Conservation (phyloP, 2,888 invertebrate genomes). For the Liopterus haemorrhoidalis region DNA sequence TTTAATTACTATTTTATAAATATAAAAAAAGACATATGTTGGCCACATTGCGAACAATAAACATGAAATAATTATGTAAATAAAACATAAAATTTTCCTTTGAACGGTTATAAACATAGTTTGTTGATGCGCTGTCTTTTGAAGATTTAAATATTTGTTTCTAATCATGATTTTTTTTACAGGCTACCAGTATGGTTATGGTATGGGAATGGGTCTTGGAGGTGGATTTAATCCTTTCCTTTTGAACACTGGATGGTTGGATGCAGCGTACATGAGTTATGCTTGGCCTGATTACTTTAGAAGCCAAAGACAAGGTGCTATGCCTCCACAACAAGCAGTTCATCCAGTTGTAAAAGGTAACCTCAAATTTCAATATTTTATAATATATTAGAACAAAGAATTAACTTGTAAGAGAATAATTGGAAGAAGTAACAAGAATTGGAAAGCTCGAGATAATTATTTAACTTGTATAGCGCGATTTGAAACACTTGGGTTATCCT, state of each 20-base stretch:
- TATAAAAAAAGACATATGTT: too few species aligned
- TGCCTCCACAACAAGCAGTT: slow-evolving; percentile 39
- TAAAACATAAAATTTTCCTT: slow-evolving; percentile 3
- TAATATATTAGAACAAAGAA: too few species aligned
- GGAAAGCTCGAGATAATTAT: too few species aligned
- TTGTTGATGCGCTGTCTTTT: slow-evolving; percentile 16
- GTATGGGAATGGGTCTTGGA: slow-evolving; percentile 51
- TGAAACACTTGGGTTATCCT: too few species aligned
- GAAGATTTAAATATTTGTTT: slow-evolving; percentile 11
- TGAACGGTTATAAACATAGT: slow-evolving; percentile 11
- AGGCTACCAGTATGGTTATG: slow-evolving; percentile 76
- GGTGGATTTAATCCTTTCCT: slow-evolving; percentile 73
- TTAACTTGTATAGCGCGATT: too few species aligned
- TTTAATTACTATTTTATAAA: too few species aligned
- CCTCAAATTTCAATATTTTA: too few species aligned
- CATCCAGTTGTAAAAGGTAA: slow-evolving; percentile 40
- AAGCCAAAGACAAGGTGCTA: slow-evolving; percentile 47
- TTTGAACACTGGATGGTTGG: slow-evolving; percentile 77
- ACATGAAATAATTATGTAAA: too few species aligned
- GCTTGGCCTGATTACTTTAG: slow-evolving; percentile 65
- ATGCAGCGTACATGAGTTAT: slow-evolving; percentile 76
- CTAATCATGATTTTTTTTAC: slow-evolving; percentile 38
- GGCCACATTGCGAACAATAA: too few species aligned
- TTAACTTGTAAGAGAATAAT: too few species aligned
- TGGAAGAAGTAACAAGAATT: too few species aligned